Percentiles rank a stretch among this genome's conserved stretches.
These are phyloP conservation scores for Dicyrtoma fusca DNA, from an alignment of 2,888 invertebrate species.

Conservation along the genomic window DNA sequence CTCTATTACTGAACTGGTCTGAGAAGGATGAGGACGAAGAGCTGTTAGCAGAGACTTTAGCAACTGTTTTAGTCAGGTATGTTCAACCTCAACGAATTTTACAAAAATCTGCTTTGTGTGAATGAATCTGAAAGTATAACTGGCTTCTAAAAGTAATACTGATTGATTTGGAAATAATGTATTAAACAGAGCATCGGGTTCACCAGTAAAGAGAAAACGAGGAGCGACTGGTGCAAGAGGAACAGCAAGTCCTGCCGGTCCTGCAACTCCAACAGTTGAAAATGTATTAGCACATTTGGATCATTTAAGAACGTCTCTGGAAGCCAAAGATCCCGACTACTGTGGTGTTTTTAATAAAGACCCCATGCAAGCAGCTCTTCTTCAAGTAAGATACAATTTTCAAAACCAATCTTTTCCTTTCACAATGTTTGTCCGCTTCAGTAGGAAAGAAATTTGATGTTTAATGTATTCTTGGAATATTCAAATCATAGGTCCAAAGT, in stretches of 20 bases:
- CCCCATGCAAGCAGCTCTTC: conserved; percentile 87
- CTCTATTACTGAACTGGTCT: conserved; percentile 91
- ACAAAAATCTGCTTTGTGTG: too few species aligned
- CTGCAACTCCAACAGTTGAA: conserved; percentile 52
- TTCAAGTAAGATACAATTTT: conserved; percentile 71
- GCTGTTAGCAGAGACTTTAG: conserved; percentile 62
- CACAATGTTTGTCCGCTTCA: neutral
- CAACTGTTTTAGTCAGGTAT: conserved; percentile 59
- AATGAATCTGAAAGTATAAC: neutral
- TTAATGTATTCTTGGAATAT: too few species aligned
- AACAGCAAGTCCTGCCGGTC: conserved; percentile 53
- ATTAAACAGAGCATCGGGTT: conserved; percentile 72
- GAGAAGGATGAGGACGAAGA: conserved; percentile 86
- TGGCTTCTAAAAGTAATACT: too few species aligned
- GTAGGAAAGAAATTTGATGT: neutral
- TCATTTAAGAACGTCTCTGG: conserved; percentile 77
- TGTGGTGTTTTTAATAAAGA: conserved; percentile 80
- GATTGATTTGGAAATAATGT: too few species aligned
- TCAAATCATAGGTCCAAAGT: conserved; percentile 49
- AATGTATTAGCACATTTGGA: conserved; percentile 86
- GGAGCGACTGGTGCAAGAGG: conserved; percentile 65
- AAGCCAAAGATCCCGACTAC: conserved; percentile 56
- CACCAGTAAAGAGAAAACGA: conserved; percentile 89
- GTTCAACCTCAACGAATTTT: too few species aligned
- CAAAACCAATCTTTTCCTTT: too few species aligned